phyloP scores from a whole-genome alignment of 2,888 invertebrate genomes.

The Callosobruchus maculatus region DNA sequence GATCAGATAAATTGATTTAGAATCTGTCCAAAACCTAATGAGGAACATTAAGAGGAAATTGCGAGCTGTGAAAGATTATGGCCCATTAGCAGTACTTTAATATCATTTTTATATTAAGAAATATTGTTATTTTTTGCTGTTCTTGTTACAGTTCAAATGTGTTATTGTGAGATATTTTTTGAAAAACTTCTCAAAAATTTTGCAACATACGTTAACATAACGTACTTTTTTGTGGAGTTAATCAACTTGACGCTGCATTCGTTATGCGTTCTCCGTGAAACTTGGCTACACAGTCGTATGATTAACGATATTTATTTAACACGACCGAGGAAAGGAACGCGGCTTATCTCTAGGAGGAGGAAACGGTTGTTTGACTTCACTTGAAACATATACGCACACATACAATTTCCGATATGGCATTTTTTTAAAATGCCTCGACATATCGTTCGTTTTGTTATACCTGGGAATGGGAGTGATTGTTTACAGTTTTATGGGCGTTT shows the following conservation, averaged over 20 bases:
- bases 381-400: slow-evolving; percentile 8
- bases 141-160: no score
- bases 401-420: slow-evolving; percentile 19
- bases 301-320: slow-evolving; percentile 18
- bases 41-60: no score
- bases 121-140: no score
- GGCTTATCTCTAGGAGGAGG: slow-evolving; percentile 32
- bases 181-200: no score
- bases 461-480: not conserved
- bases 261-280: not conserved
- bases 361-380: slow-evolving; percentile 33
- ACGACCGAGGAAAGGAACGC: slow-evolving; percentile 18
- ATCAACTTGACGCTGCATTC: not conserved
- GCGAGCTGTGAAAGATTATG: no score
- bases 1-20: no score
- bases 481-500: not conserved
- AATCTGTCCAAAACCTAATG: no score
- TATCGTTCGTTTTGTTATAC: not conserved
- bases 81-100: no score
- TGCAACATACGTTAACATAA: no score
- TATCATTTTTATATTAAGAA: no score
- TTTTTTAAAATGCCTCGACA: slow-evolving; percentile 8
- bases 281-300: not conserved
- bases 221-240: no score
- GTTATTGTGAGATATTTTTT: no score